Evolutionary conservation across 2,797 vertebrate genomes (phyloP), one percentile per base, ranked within the genome.

Genomic region (Channallabes apus): DNA sequence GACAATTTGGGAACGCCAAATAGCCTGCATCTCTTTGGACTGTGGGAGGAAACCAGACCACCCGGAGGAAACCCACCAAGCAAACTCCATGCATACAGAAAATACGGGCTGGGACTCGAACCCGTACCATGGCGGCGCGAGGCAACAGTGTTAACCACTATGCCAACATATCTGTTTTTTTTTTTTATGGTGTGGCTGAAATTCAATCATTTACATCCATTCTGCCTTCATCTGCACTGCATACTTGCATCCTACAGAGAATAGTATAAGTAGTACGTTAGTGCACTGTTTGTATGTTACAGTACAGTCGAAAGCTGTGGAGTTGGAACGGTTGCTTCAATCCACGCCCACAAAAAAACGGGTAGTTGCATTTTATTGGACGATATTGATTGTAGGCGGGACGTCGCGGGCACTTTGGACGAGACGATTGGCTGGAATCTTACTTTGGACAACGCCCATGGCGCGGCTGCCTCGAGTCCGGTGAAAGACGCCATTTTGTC

Each of bases 401-500:
- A 46, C 20, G 75, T 81, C 11, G 2, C 27, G 77, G 15, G 15
- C 64, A 78, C 27, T 87, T 78, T 69, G 65, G 41, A 77, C 20
- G 67, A 84, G 3, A 8, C 71, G 86, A 91, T 92, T 90, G 90
- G 92, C 61, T 24, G 41, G 46, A 41, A 54, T 14, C 24, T 59
- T 38, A 29, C 59, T 38, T 72, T 78, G 82, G 88, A 87, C 82
- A 84, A 86, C 82, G 83, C 82, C 75, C 65, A 84, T 90, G 90
- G 91, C 90, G 90, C 88, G 85, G 86, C 85, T 64, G 81, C 85
- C 61, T 86, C 86, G 68, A 76, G 83, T 85, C 80, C 84, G 83
- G 88, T 89, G 91, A 92, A 91, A 88, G 91, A 91, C 92, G 93
- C 93, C 94, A 94, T 94, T 94, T 94, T 93, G 88, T 92, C 90